Evolutionary conservation across 2,113 vertebrate genomes (phyloP).

Genomic region (Picathartes gymnocephalus): DNA sequence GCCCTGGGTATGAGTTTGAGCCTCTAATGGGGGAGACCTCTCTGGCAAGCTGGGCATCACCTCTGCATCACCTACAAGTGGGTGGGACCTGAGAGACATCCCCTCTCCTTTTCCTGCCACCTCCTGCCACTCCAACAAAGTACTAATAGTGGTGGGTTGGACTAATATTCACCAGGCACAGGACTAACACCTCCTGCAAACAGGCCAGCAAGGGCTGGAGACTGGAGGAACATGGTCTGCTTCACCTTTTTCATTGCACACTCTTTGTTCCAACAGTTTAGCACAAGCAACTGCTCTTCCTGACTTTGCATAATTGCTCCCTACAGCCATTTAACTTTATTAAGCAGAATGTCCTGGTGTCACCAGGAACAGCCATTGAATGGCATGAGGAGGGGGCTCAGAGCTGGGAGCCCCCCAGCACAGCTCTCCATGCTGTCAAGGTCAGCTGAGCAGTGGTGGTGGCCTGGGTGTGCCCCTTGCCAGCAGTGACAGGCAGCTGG

Average conservation of each 20-base stretch:
- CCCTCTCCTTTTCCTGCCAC: not conserved
- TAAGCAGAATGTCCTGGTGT: not conserved
- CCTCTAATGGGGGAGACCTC: not conserved
- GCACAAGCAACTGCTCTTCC: accelerated
- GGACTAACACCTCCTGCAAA: not conserved
- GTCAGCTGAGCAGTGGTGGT: not conserved
- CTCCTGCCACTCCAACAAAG: not conserved
- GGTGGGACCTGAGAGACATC: accelerated
- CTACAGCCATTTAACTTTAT: not conserved
- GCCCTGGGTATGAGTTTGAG: not conserved
- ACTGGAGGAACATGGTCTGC: not conserved
- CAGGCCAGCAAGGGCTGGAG: not conserved
- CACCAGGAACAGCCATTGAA: not conserved
- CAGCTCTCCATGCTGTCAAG: not conserved
- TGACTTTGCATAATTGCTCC: not conserved
- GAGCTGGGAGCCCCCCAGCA: not conserved
- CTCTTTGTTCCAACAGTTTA: not conserved
- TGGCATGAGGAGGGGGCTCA: not conserved
- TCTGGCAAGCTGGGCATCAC: not conserved
- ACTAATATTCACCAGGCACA: not conserved
- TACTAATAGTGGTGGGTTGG: not conserved
- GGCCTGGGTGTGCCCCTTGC: accelerated
- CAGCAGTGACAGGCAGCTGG: not conserved
- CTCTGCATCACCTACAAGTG: not conserved
- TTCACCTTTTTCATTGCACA: not conserved